Evolutionary conservation across 1,140 invertebrate species (phyloP).

Genomic region (Drosophila erecta): DNA sequence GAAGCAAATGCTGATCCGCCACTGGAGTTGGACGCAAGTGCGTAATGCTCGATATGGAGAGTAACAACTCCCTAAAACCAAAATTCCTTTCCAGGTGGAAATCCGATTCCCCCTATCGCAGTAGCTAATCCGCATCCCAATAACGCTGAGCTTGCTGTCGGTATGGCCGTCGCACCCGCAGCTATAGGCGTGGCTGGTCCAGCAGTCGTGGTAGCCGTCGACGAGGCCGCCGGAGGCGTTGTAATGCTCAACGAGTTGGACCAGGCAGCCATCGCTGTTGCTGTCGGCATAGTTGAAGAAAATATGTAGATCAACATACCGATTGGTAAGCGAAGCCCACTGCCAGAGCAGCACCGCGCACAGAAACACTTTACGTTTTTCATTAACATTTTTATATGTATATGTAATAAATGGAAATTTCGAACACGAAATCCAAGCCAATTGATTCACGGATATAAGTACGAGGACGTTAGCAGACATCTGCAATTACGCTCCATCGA

Average conservation of each 20-base stretch:
- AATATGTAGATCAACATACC: slow-evolving; percentile 40
- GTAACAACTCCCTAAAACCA: not conserved
- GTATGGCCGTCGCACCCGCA: slow-evolving; percentile 29
- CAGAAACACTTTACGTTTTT: slow-evolving; percentile 67
- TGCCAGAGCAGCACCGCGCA: slow-evolving; percentile 61
- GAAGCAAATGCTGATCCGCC: slow-evolving; percentile 95
- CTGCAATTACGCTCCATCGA: slow-evolving; percentile 55
- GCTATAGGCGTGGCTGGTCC: slow-evolving; percentile 37
- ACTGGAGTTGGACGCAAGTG: slow-evolving; percentile 87
- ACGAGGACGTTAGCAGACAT: slow-evolving; percentile 1
- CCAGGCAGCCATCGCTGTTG: slow-evolving; percentile 54
- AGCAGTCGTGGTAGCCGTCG: slow-evolving; percentile 67
- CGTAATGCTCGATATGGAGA: slow-evolving; percentile 13
- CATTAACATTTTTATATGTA: slow-evolving; percentile 66
- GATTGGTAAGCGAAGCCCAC: slow-evolving; percentile 32
- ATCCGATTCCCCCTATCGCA: slow-evolving; percentile 85
- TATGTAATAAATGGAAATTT: slow-evolving; percentile 60
- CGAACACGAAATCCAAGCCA: slow-evolving; percentile 9
- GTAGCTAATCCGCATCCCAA: slow-evolving; percentile 65
- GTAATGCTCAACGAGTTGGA: slow-evolving; percentile 71
- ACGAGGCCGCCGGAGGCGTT: slow-evolving; percentile 74
- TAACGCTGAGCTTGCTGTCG: slow-evolving; percentile 47
- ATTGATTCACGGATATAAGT: slow-evolving; percentile 2
- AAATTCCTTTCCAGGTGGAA: slow-evolving; percentile 84
- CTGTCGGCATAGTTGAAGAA: slow-evolving; percentile 53